A percentile compares a stretch with the other conserved stretches of the same genome.
Conservation (phyloP, 2,113 vertebrate genomes). For the Lamprologus speciosus region DNA sequence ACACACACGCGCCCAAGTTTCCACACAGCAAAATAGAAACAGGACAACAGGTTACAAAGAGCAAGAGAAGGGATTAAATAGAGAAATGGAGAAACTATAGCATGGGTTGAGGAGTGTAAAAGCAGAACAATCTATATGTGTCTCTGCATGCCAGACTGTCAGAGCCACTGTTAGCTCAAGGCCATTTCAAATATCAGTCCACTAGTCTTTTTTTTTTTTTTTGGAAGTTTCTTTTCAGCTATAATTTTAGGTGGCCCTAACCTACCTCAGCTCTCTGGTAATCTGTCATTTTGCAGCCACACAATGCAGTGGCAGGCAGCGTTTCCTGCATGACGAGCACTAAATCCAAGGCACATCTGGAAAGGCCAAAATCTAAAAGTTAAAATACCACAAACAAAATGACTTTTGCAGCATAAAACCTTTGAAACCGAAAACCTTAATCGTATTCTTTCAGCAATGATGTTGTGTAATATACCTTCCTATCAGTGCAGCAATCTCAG, state of each 20-base stretch:
- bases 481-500: constrained; percentile 20
- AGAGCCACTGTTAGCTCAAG: neutral
- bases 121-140: neutral
- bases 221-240: neutral
- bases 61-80: neutral
- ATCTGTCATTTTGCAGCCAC: neutral
- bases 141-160: neutral
- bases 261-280: neutral
- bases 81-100: neutral
- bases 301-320: neutral
- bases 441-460: constrained; percentile 22
- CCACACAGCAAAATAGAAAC: neutral
- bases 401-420: neutral
- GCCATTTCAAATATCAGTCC: neutral
- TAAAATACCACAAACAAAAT: neutral
- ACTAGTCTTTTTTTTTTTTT: neutral
- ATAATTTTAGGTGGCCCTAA: neutral
- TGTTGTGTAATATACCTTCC: constrained; percentile 27
- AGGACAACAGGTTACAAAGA: neutral
- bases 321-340: neutral
- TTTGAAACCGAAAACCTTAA: constrained; percentile 8
- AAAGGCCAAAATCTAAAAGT: neutral
- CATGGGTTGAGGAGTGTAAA: neutral
- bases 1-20: neutral
- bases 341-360: neutral